Evolutionary conservation across 2,797 vertebrate genomes (phyloP).

Genomic region (Premnoplex brunnescens): DNA sequence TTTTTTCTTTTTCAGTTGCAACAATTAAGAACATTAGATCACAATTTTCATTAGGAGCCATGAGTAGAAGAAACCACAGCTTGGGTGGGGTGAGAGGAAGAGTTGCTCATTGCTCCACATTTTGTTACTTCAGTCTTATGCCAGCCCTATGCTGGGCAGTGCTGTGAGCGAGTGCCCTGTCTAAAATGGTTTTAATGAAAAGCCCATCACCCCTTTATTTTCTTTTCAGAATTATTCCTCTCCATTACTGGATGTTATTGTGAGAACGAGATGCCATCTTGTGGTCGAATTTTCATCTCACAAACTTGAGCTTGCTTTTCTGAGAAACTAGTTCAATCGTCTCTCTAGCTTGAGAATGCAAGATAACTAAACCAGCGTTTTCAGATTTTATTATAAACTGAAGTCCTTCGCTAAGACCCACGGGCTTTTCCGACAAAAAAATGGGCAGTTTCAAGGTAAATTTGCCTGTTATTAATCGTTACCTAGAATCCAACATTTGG

Average conservation of each 20-base stretch:
- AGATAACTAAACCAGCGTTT: background rate
- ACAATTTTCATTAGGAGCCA: background rate
- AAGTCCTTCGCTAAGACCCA: background rate
- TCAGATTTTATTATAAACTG: background rate
- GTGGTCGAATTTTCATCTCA: slow-evolving; percentile 22
- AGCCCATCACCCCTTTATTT: background rate
- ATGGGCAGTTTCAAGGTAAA: background rate
- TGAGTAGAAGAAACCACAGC: background rate
- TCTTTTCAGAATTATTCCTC: background rate
- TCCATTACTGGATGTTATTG: background rate
- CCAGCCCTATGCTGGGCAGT: background rate
- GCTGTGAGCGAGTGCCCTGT: background rate
- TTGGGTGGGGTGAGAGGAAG: background rate
- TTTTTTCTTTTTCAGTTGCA: background rate
- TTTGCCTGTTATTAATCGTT: background rate
- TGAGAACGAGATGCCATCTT: slow-evolving; percentile 63
- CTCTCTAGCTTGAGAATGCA: background rate
- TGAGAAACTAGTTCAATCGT: background rate
- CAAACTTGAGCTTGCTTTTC: background rate
- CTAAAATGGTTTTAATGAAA: background rate
- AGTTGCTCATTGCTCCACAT: rapidly evolving
- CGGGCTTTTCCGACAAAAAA: background rate
- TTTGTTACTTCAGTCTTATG: background rate
- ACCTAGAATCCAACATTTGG: background rate
- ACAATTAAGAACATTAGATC: background rate